Conservation (phyloP, 2,888 invertebrate genomes). For the Nomada hirtipes region DNA sequence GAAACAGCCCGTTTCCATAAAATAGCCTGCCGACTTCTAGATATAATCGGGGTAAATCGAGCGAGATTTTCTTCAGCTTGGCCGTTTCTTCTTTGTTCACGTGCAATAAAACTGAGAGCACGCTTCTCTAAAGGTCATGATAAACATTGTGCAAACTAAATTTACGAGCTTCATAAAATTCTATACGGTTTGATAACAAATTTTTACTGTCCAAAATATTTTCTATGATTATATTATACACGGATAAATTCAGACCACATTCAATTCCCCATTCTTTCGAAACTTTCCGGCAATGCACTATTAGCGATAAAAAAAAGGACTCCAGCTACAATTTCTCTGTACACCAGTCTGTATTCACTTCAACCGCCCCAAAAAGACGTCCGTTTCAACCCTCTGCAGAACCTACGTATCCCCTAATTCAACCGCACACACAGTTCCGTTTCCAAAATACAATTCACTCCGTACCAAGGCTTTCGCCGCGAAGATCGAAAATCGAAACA, state of each 20-base stretch:
- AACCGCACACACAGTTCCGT: neutral
- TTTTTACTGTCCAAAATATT: too few species aligned
- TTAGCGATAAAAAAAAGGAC: too few species aligned
- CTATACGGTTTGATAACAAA: too few species aligned
- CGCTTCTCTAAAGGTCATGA: too few species aligned
- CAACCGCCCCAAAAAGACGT: neutral
- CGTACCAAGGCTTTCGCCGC: neutral
- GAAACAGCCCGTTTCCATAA: neutral
- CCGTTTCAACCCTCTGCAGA: neutral
- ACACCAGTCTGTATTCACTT: neutral
- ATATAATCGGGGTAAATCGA: neutral
- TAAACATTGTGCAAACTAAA: too few species aligned
- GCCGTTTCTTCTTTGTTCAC: too few species aligned
- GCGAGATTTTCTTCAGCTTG: neutral
- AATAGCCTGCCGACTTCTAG: neutral
- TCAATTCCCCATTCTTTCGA: neutral
- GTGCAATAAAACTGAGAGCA: too few species aligned
- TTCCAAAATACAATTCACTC: neutral
- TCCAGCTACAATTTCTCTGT: too few species aligned
- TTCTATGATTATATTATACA: too few species aligned
- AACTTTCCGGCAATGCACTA: too few species aligned
- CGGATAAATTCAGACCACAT: neutral
- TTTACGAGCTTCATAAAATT: too few species aligned
- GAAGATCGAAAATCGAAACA: conserved; percentile 4
- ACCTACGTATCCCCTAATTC: neutral